Evolutionary conservation across 2,113 vertebrate genomes (phyloP).

Genomic region (Catagonus wagneri): DNA sequence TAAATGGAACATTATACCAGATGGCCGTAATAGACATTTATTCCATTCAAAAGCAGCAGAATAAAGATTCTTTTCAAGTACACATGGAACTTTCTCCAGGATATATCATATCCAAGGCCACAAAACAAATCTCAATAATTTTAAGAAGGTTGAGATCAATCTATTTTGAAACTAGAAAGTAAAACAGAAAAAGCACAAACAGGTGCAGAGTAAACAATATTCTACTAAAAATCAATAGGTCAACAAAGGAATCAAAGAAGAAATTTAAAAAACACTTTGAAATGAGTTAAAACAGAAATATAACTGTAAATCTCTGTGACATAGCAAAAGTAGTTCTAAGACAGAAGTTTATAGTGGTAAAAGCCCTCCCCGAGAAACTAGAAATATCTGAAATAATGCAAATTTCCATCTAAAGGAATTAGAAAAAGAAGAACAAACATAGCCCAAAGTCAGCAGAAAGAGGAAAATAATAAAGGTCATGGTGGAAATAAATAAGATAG

Average conservation of each 20-base stretch:
- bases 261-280: neutral
- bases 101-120: neutral
- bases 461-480: neutral
- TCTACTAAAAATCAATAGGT: neutral
- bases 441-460: neutral
- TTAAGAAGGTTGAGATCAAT: neutral
- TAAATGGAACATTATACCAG: neutral
- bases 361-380: neutral
- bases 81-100: neutral
- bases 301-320: neutral
- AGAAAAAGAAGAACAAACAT: neutral
- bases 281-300: neutral
- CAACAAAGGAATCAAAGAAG: neutral
- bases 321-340: neutral
- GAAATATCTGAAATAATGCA: neutral
- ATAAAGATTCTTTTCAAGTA: neutral
- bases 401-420: neutral
- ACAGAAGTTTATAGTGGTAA: neutral
- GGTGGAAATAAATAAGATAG: neutral
- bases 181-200: neutral
- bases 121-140: neutral
- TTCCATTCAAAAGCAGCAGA: neutral
- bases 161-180: neutral
- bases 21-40: neutral
- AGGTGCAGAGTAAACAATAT: neutral